A percentile compares a stretch with the other conserved stretches of the same genome.
phyloP scores from a whole-genome alignment of 2,888 invertebrate species.

The Drosophila prolongata region DNA sequence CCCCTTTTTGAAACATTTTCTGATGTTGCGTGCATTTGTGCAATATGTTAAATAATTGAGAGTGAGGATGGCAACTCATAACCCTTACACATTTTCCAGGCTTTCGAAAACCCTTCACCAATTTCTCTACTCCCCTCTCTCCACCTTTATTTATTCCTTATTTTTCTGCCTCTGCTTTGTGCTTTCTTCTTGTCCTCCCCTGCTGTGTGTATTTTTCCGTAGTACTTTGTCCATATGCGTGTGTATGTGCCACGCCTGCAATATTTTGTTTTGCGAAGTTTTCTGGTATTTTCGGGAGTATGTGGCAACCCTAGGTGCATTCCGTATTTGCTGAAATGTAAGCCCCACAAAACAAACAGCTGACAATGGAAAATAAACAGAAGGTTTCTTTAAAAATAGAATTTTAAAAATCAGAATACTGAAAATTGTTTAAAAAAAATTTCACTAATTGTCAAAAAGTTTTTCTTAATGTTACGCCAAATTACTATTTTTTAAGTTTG shows the following conservation, averaged over 20 bases:
- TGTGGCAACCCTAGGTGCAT: constrained; percentile 2
- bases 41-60: constrained; percentile 50
- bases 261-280: constrained; percentile 6
- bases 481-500: too few species aligned
- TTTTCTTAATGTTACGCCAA: too few species aligned
- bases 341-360: background rate
- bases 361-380: background rate
- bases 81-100: constrained; percentile 2
- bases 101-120: background rate
- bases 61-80: constrained; percentile 9
- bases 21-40: constrained; percentile 54
- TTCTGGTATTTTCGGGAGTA: background rate
- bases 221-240: background rate
- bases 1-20: background rate
- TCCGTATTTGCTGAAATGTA: background rate
- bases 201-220: constrained; percentile 5
- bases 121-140: background rate
- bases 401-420: too few species aligned
- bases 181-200: background rate
- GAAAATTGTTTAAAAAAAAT: too few species aligned
- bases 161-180: constrained; percentile 3
- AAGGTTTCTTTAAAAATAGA: too few species aligned
- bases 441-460: too few species aligned
- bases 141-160: background rate
- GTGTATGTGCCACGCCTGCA: constrained; percentile 16